Base-by-base conservation (phyloP, 1,140 invertebrate genomes). In the Harpegnathos saltator region DNA sequence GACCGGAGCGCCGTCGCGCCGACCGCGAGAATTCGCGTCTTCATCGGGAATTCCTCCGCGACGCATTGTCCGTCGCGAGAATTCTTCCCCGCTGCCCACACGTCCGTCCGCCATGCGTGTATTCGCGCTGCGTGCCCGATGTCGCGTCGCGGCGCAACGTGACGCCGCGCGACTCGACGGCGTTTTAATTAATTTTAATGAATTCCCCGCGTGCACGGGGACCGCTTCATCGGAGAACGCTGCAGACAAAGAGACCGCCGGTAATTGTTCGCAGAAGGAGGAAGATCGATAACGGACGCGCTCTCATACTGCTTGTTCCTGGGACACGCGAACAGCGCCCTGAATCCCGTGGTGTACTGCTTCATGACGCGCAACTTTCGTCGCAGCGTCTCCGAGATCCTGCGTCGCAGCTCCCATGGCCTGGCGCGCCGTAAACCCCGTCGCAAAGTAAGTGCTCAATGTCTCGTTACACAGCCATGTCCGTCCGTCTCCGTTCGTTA, bases 331-430 rank as follows among this genome's bases (percentile, higher is more conserved):
- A 98, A 98, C 93, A 97, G 97, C 11, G 97, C 97, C 38, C 96
- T 98, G 85, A 98, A 98, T 93, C 98, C 98, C 0, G 96, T 98
- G 59, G 96, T 98, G 5, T 98, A 98, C 92, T 98, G 97, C 90
- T 96, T 98, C 88, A 97, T 98, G 95, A 98, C 97, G 29, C 96
- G 96, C 54, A 98, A 97, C 92, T 98, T 99, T 91, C 95, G 98
- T 89, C 95, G 96, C 58, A 97, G 96, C 54, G 94, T 96, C 1
- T 93, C 94, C 24, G 95, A 96, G 85, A 92, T 96, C 19, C 91
- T 97, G 0, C 95, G 95, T 77, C 93, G 95, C 61, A 91, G 93
- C 80, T 84, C 91, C 19, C 75, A 61, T 26, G 68, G 66, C 0
- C 24, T 88, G 0, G 22, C 61, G 5, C 72, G 83, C 1, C 72